Evolutionary conservation across 1,140 invertebrate genomes (phyloP), one percentile per base, ranked within the genome.

Genomic region (Samia ricini): DNA sequence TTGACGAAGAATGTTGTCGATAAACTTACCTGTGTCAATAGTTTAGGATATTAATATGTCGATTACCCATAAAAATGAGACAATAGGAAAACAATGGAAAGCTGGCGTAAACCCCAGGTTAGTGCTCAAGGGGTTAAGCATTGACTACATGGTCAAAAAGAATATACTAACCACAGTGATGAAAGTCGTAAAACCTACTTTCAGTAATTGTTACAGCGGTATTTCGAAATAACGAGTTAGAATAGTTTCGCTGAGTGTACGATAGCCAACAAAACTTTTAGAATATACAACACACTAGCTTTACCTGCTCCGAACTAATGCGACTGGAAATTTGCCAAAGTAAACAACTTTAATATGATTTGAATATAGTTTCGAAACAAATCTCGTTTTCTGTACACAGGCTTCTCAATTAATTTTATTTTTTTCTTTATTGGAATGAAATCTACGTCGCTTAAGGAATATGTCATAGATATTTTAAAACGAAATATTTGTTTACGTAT

Each of bases 261-360:
- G 33, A 42, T 42, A 20, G 26, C 56, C 56, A 29, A 29, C 29
- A 36, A 57, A 57, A 57, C 26, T 57, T 57, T 57, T 36, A 20
- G 56, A 15, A 57, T 33, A 15, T 24, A 24, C n/a, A 55, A 48
- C 56, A 50, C 62, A 62, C 60, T 56, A 59, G 54, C 36, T 57
- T 58, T 55, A 57, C 58, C 54, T 62, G 58, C 54, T 60, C 60
- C 55, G 64, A 56, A 64, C 71, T 73, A 68, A 71, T 66, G 64
- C 66, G 64, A 58, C 72, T 76, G 76, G 72, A 79, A 71, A 57
- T 56, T 48, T 51, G 76, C 80, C 78, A 79, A 76, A 71, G 70
- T 65, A 79, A 79, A 76, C 80, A 76, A 76, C 74, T 76, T 61
- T 79, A 79, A 83, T 77, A 81, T 76, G 69, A 81, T 83, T 81